These are phyloP conservation scores for Palythoa caribaeorum DNA, from an alignment of 92 coral and sea anemone genomes.

Conservation along the genomic window DNA sequence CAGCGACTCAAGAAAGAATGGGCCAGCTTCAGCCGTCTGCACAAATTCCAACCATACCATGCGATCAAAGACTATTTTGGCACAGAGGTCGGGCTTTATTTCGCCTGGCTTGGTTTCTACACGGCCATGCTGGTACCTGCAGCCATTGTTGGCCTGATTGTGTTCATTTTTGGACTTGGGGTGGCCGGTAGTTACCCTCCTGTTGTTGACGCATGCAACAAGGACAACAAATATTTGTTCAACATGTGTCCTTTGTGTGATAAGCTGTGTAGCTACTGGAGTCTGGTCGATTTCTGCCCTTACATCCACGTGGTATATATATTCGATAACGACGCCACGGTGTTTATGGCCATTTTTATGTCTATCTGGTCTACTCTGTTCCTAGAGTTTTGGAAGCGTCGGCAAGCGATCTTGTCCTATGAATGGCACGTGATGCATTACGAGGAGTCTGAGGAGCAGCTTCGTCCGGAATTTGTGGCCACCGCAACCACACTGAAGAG, in stretches of 20 bases:
- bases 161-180: conserved; percentile 32
- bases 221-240: conserved; percentile 23
- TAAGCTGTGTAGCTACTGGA: conserved; percentile 72
- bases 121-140: conserved; percentile 94
- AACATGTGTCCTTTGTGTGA: conserved; percentile 50
- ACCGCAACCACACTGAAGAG: conserved; percentile 80
- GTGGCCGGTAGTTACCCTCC: conserved; percentile 38
- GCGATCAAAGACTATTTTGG: conserved; percentile 97
- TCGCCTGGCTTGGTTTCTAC: conserved; percentile 98
- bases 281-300: conserved; percentile 76
- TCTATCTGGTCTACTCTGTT: conserved; percentile 98
- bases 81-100: conserved; percentile 92
- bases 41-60: conserved; percentile 92
- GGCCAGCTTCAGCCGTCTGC: conserved; percentile 88
- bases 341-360: conserved; percentile 92
- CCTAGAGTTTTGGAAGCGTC: conserved; percentile 98
- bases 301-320: conserved; percentile 83
- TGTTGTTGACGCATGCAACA: conserved; percentile 36
- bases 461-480: conserved; percentile 92
- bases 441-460: conserved; percentile 93
- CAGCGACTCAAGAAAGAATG: conserved; percentile 86
- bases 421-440: conserved; percentile 96
- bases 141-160: conserved; percentile 86
- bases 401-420: conserved; percentile 91
- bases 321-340: conserved; percentile 90